Conservation (phyloP, 2,113 vertebrate genomes). For the Actenoides hombroni region DNA sequence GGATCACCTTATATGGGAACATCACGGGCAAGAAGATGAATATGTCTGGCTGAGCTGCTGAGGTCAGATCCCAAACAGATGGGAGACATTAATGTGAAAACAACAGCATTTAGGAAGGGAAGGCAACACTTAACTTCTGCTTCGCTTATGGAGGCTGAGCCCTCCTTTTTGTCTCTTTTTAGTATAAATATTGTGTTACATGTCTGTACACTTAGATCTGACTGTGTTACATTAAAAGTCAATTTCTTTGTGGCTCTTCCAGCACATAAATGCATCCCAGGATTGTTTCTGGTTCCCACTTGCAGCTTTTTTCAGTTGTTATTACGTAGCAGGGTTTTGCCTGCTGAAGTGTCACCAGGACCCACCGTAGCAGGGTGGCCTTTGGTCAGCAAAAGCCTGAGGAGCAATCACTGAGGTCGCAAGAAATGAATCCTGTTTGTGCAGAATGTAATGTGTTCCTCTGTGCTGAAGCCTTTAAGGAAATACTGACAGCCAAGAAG, state of each 20-base stretch:
- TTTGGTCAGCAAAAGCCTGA: background rate
- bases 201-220: background rate
- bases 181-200: background rate
- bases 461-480: background rate
- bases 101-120: background rate
- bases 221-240: background rate
- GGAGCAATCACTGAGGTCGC: background rate
- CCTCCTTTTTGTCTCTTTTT: background rate
- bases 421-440: background rate
- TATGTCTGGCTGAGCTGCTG: background rate
- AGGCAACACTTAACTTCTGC: background rate
- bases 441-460: background rate
- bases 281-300: background rate
- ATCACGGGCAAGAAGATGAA: background rate
- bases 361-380: background rate
- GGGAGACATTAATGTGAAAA: slow-evolving; percentile 8
- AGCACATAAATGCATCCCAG: background rate
- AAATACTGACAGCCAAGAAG: background rate
- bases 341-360: background rate
- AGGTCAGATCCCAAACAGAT: slow-evolving; percentile 44
- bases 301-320: background rate
- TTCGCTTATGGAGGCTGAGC: background rate
- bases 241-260: background rate
- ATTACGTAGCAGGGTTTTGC: background rate
- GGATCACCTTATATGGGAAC: slow-evolving; percentile 67